Conservation (phyloP, 2,113 vertebrate species). For the Murina feae region DNA sequence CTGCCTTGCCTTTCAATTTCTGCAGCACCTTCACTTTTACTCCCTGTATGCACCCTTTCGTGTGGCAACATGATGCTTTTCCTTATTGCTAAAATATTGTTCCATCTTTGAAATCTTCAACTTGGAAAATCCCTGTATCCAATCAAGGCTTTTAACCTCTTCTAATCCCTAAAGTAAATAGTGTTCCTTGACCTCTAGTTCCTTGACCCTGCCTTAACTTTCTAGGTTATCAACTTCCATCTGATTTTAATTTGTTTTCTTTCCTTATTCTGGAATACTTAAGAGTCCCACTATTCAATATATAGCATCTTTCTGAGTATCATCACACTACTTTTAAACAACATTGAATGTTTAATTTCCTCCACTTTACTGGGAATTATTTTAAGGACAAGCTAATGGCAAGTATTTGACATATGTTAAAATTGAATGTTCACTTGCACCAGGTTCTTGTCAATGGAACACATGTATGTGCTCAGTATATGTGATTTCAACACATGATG, state of each 20-base stretch:
- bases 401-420: not conserved
- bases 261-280: not conserved
- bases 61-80: not conserved
- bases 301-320: not conserved
- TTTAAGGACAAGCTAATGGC: not conserved
- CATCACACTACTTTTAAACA: not conserved
- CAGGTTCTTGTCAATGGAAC: not conserved
- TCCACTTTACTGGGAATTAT: not conserved
- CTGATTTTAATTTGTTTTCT: not conserved
- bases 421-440: not conserved
- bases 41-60: not conserved
- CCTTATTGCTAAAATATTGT: not conserved
- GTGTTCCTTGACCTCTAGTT: not conserved
- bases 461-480: not conserved
- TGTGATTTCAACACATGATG: conserved; percentile 52
- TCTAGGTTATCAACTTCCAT: not conserved
- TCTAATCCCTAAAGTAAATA: not conserved
- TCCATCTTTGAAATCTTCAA: not conserved
- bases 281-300: not conserved
- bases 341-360: not conserved
- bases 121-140: not conserved
- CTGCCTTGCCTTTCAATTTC: not conserved
- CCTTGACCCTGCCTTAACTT: not conserved
- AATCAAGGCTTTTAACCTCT: not conserved
- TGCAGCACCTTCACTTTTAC: not conserved